These are phyloP conservation scores for Cryptocephalus primarius DNA, from an alignment of 2,888 invertebrate genomes.

Conservation along the genomic window DNA sequence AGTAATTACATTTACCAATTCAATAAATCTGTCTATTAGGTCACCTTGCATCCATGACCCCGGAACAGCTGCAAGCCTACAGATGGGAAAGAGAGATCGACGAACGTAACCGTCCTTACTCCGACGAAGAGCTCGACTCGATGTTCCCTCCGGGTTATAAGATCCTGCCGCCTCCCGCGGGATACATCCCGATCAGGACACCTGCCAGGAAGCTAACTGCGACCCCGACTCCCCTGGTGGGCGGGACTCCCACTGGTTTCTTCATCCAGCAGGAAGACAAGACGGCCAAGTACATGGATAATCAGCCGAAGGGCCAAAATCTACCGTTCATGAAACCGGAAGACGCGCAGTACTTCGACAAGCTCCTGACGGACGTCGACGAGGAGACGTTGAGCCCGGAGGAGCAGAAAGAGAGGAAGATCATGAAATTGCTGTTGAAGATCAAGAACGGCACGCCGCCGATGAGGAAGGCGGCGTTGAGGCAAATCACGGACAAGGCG, in stretches of 20 bases:
- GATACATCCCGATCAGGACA: slow-evolving; percentile 92
- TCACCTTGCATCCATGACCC: slow-evolving; percentile 96
- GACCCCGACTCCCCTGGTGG: slow-evolving; percentile 94
- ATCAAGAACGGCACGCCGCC: slow-evolving; percentile 99
- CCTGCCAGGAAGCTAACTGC: slow-evolving; percentile 96
- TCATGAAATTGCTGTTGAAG: slow-evolving; percentile 95
- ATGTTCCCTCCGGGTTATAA: slow-evolving; percentile 99
- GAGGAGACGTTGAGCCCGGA: slow-evolving; percentile 92
- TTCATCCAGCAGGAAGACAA: slow-evolving; percentile 89
- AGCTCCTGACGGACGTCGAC: slow-evolving; percentile 93
- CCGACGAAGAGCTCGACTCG: slow-evolving; percentile 94
- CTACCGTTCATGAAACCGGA: slow-evolving; percentile 99
- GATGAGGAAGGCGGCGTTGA: slow-evolving; percentile 94
- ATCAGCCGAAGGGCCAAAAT: slow-evolving; percentile 82
- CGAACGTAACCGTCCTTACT: slow-evolving; percentile 90
- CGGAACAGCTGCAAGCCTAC: slow-evolving; percentile 96
- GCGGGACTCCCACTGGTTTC: slow-evolving; percentile 78
- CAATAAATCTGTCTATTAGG: slow-evolving; percentile 28
- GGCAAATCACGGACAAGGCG: slow-evolving; percentile 98
- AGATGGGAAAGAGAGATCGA: slow-evolving; percentile 99
- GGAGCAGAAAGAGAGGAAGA: slow-evolving; percentile 96
- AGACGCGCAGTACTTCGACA: slow-evolving; percentile 99
- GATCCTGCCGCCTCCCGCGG: slow-evolving; percentile 36
- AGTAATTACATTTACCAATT: too few species aligned
- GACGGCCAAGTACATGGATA: slow-evolving; percentile 81